Base-by-base conservation (phyloP, 2,113 vertebrate species). In the Gallinago media region DNA sequence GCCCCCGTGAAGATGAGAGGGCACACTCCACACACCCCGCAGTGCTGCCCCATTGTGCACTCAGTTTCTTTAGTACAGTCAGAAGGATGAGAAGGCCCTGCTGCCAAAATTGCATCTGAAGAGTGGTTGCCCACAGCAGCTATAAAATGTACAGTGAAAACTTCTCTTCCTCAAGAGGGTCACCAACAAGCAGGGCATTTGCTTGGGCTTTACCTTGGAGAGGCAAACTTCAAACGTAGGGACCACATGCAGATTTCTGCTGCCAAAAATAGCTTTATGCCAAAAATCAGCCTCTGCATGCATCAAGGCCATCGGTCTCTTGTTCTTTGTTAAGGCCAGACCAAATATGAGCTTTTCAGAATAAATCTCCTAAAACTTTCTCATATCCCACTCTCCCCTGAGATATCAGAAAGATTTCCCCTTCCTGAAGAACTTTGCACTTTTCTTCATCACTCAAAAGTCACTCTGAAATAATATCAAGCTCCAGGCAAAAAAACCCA, bases 351-450 rank as follows among this genome's bases (percentile, higher is more conserved):
- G 44, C 21, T 88, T 92, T 93, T 71, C 55, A 88, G 90, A 85
- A 89, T 59, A 89, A 78, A 86, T 67, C 68, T 44, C 67, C 5
- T 63, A 84, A 70, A 87, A 62, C 0, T 3, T 93, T 88, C 65
- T 50, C 49, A 65, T 70, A 91, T 18, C 62, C 78, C 75, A 84
- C n/a, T 71, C 52, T 83, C 78, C 54, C 59, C 72, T 75, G 61
- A 84, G 63, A 59, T 88, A 92, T 65, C 88, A 92, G 42, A 68
- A 89, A 94, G 85, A 94, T 77, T 74, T 83, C 42, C 72, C 31
- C 6, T 92, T 93, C 72, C 67, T 90, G 82, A 68, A 92, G 59
- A 92, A 63, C 62, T 79, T n/a, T 61, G 71, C 44, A 80, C 67
- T 62, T 86, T 77, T 80, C 78, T 71, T 81, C 54, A 66, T 73